Percentiles rank a stretch among this genome's conserved stretches.
Conservation (phyloP, 2,113 vertebrate species). For the Sminthopsis crassicaudata region DNA sequence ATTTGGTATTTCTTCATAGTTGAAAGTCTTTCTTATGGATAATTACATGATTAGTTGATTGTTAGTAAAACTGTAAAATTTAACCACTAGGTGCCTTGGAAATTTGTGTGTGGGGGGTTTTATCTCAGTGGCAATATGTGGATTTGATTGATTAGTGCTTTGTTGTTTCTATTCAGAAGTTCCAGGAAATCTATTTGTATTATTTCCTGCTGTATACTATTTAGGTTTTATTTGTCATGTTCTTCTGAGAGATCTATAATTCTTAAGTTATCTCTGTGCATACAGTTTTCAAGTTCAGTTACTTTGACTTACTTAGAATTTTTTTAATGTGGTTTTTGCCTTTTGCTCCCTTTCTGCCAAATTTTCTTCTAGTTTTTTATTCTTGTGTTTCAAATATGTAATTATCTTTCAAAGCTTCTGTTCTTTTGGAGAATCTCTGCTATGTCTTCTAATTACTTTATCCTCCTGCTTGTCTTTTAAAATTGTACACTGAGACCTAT, state of each 20-base stretch:
- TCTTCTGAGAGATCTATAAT: constrained; percentile 3
- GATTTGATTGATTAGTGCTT: background rate
- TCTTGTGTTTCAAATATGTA: background rate
- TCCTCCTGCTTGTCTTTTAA: background rate
- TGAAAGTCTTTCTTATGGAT: background rate
- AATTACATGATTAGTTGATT: background rate
- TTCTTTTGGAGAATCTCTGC: background rate
- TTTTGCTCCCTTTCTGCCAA: background rate
- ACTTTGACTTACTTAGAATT: background rate
- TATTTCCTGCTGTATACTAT: background rate
- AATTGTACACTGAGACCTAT: background rate
- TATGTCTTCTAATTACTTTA: background rate
- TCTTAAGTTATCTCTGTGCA: background rate
- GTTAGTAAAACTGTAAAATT: background rate
- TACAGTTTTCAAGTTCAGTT: background rate
- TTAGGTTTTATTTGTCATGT: background rate
- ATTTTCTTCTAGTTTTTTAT: constrained; percentile 1
- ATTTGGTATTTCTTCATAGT: background rate
- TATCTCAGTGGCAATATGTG: background rate
- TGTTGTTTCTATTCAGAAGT: background rate
- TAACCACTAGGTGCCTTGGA: background rate
- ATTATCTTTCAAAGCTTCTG: background rate
- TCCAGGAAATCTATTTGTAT: background rate
- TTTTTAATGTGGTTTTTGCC: background rate
- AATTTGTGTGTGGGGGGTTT: background rate